These are phyloP conservation scores for Bursaphelenchus mucronatus DNA, from an alignment of 1,140 invertebrate species.

Conservation along the genomic window DNA sequence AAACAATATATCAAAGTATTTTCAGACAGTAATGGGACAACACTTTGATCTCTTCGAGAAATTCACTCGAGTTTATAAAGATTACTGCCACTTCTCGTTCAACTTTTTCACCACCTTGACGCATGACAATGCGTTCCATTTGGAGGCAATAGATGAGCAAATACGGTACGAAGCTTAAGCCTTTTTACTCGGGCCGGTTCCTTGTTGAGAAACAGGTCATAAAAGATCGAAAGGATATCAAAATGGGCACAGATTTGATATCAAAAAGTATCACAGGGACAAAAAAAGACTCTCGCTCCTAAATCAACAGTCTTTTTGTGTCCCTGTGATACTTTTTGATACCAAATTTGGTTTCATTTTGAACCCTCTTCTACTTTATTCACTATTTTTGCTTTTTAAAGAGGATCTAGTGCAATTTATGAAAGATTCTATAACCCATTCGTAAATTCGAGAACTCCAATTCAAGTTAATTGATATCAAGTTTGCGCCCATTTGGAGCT, in stretches of 20 bases:
- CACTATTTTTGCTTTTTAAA: too few relatives aligned
- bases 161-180: constrained; percentile 17
- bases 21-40: constrained; percentile 23
- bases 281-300: too few relatives aligned
- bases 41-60: constrained; percentile 42
- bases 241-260: too few relatives aligned
- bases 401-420: too few relatives aligned
- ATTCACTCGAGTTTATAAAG: constrained; percentile 36
- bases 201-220: too few relatives aligned
- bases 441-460: constrained; percentile 7
- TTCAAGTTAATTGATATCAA: constrained; percentile 3
- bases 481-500: neutral
- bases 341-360: too few relatives aligned
- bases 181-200: too few relatives aligned
- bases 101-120: constrained; percentile 50
- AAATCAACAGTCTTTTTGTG: too few relatives aligned
- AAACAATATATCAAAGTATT: constrained; percentile 8
- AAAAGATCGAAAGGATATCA: too few relatives aligned
- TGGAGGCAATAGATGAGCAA: constrained; percentile 34
- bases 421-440: constrained; percentile 18
- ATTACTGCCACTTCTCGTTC: constrained; percentile 54
- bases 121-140: constrained; percentile 39
- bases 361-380: too few relatives aligned
- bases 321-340: too few relatives aligned
- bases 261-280: too few relatives aligned